Evolutionary conservation across 2,888 invertebrate genomes (phyloP), one percentile per base, ranked within the genome.

Genomic region (Margaritifera margaritifera): DNA sequence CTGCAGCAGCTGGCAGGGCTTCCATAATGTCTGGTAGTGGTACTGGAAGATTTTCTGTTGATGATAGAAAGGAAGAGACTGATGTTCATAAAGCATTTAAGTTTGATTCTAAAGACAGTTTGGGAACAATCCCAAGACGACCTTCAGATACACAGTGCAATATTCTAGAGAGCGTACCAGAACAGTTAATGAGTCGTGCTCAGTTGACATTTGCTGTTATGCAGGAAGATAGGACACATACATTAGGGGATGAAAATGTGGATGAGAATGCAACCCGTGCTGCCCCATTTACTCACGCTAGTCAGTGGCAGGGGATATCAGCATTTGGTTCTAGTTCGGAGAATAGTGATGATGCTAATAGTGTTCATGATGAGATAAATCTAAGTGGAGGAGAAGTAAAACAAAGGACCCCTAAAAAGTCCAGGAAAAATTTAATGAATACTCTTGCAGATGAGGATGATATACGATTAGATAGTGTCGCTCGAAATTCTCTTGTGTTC

Each of bases 271-370:
- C 88, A 58, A 89, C 89, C 4, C 78, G 87, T 24, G 88, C 88
- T n/a, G 89, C 89, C 11, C 89, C 89, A 11, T 88, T 97, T 18
- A 98, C 98, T 0, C 91, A 98, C 22, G 97, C 96, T 1, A 97
- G 97, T 24, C 95, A 95, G 85, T 97, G 97, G 96, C 97, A 97
- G 88, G 96, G 81, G n/a, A 77, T 83, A 67, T 87, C 96, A 0
- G 97, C 97, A 88, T 97, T 97, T 88, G 97, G 97, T 85, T 97
- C 97, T 88, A 96, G 96, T 0, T 97, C 97, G 80, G 96, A 96
- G 42, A 85, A 85, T 56, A 85, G 84, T 77, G 84, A 84, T 58
- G 84, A 80, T 69, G 84, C 82, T 25, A 78, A 76, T 56, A 79
- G 78, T 24, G 73, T 72, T 61, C 80, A 84, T 24, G 80, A 79